Percentiles rank a stretch among this genome's conserved stretches.
phyloP scores from a whole-genome alignment of 1,140 invertebrate genomes.

The Apis mellifera region DNA sequence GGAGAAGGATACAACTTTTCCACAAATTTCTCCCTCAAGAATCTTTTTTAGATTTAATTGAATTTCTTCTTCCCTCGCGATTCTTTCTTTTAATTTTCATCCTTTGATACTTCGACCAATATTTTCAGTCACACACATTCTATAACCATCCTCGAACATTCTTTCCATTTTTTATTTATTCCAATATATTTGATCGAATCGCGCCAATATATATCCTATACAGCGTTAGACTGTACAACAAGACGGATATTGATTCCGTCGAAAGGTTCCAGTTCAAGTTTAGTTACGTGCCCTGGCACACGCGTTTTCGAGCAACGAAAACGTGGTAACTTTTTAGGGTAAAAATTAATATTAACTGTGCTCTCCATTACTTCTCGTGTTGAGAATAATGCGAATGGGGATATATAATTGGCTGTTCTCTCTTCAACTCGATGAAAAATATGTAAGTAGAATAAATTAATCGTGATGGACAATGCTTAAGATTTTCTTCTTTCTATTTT shows the following conservation, averaged over 20 bases:
- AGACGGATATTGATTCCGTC: constrained; percentile 53
- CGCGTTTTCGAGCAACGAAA: background rate
- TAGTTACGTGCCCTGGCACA: constrained; percentile 15
- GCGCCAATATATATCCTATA: background rate
- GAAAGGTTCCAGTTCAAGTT: constrained; percentile 11
- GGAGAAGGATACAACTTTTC: background rate
- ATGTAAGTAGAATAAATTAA: constrained; percentile 35
- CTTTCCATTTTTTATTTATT: constrained; percentile 29
- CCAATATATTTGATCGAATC: background rate
- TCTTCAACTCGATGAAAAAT: background rate
- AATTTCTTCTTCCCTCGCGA: background rate
- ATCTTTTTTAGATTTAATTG: background rate
- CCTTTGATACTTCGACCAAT: background rate
- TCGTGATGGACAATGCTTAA: too few species aligned
- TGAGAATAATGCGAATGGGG: constrained; percentile 25
- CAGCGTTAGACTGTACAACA: constrained; percentile 26
- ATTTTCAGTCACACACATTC: background rate
- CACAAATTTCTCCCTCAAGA: background rate
- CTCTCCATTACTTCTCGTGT: background rate
- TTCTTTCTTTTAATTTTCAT: background rate
- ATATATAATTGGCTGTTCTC: constrained; percentile 15
- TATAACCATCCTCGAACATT: background rate
- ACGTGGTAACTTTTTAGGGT: background rate
- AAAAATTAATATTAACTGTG: background rate
- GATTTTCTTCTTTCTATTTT: too few species aligned